phyloP scores from a whole-genome alignment of 2,113 vertebrate genomes.

The human (Homo sapiens) region DNA sequence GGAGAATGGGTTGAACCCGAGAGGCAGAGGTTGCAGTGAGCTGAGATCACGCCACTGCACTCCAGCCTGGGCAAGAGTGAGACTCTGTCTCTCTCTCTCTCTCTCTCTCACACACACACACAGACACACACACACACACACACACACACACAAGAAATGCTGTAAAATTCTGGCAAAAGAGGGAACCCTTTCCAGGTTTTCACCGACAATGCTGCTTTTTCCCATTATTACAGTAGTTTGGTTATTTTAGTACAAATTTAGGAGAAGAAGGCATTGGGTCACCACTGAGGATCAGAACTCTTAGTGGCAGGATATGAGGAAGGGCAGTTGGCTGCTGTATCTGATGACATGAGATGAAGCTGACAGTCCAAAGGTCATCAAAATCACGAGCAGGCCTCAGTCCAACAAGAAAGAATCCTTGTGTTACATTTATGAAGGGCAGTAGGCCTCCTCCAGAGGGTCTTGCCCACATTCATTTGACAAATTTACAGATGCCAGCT shows the following conservation, averaged over 20 bases:
- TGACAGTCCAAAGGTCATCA: background rate
- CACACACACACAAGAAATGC: no score
- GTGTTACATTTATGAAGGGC: background rate
- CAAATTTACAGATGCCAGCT: constrained; percentile 17
- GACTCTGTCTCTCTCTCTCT: no score
- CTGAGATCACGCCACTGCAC: no score
- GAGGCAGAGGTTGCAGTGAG: no score
- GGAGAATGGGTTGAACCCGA: no score
- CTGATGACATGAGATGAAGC: constrained; percentile 11
- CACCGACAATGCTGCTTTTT: background rate
- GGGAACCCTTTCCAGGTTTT: background rate
- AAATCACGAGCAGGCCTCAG: background rate
- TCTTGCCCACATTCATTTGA: background rate
- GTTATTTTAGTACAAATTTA: background rate
- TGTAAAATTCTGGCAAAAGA: background rate
- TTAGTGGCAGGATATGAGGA: background rate
- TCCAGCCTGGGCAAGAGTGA: no score
- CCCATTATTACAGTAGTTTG: background rate
- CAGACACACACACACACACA: no score
- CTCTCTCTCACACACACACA: no score
- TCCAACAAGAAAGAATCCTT: constrained; percentile 19
- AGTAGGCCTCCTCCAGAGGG: background rate
- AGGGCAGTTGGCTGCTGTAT: background rate
- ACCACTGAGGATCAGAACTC: background rate
- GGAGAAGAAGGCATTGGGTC: background rate